A percentile compares a stretch with the other conserved stretches of the same genome.
Conservation (phyloP, 2,888 invertebrate genomes). For the Hedya salicella region DNA sequence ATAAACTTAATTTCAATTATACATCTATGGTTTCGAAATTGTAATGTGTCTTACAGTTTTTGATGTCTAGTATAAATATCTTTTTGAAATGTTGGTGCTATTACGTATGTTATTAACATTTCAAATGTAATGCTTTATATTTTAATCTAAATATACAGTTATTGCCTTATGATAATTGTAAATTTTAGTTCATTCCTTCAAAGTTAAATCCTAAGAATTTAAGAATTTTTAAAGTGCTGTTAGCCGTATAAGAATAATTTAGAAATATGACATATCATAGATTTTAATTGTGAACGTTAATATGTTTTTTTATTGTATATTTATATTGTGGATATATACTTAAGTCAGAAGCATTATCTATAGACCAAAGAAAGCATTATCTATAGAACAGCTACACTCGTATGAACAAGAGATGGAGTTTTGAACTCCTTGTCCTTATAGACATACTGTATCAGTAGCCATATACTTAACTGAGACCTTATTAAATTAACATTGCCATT, state of each 20-base stretch:
- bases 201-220: conserved; percentile 10
- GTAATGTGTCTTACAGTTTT: conserved; percentile 25
- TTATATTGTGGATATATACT: neutral
- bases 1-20: conserved; percentile 54
- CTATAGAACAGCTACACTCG: neutral
- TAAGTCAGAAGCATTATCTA: too few species aligned
- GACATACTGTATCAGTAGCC: too few species aligned
- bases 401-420: too few species aligned
- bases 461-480: too few species aligned
- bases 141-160: conserved; percentile 39
- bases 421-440: too few species aligned
- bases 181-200: conserved; percentile 40
- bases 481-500: too few species aligned
- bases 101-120: conserved; percentile 4
- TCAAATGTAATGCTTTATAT: conserved; percentile 40
- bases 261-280: conserved; percentile 32
- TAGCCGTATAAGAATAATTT: conserved; percentile 16
- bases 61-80: conserved; percentile 2
- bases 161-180: conserved; percentile 10
- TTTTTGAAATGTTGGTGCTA: neutral
- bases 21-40: conserved; percentile 41
- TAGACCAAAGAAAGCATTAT: neutral
- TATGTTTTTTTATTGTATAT: neutral
- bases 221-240: neutral
- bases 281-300: conserved; percentile 13